phyloP scores from a whole-genome alignment of 2,113 vertebrate genomes.

The Xiphorhynchus elegans region DNA sequence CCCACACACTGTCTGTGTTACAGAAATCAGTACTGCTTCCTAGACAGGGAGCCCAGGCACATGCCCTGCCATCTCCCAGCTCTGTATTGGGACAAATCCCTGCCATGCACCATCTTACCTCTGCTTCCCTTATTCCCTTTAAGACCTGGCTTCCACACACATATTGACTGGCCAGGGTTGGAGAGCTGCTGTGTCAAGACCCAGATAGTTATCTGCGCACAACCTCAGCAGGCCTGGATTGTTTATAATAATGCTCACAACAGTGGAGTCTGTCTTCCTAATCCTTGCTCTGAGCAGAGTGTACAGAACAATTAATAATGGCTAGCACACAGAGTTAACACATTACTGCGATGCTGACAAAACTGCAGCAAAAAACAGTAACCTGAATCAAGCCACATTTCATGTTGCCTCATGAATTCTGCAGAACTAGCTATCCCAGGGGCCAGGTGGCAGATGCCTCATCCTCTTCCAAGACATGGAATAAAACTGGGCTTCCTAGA shows the following conservation, averaged over 20 bases:
- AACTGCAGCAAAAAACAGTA: not conserved
- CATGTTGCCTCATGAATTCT: not conserved
- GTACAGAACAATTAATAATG: not conserved
- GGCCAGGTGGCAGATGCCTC: not conserved
- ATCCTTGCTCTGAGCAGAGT: not conserved
- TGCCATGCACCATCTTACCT: not conserved
- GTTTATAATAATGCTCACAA: not conserved
- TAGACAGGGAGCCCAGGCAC: not conserved
- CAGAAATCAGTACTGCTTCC: not conserved
- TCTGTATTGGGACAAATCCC: rapidly evolving
- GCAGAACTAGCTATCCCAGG: not conserved
- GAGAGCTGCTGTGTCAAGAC: not conserved
- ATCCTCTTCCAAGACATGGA: not conserved
- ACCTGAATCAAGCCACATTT: not conserved
- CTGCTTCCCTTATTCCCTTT: not conserved
- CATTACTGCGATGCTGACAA: not conserved
- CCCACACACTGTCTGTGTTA: not conserved
- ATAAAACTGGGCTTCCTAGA: not conserved
- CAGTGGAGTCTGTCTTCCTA: not conserved
- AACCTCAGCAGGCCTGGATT: not conserved
- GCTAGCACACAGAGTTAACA: not conserved
- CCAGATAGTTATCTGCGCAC: not conserved
- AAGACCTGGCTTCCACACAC: not conserved
- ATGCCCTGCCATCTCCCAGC: not conserved
- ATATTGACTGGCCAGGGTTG: not conserved